Evolutionary conservation across 1,140 invertebrate species (phyloP), one percentile per base, ranked within the genome.

Genomic region (Drosophila tropicalis): DNA sequence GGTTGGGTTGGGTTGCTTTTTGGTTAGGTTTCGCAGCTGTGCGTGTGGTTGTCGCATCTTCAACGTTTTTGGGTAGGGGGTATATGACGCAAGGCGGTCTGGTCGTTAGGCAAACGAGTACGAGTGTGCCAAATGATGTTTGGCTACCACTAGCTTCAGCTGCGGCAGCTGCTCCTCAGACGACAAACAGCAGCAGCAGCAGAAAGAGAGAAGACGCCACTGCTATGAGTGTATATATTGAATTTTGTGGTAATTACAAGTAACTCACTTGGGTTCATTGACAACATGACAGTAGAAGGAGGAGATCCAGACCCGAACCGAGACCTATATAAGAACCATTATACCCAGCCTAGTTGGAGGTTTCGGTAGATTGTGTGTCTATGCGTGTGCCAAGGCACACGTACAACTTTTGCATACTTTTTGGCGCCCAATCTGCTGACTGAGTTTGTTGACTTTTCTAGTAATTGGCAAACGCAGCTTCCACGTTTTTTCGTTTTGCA

Each of bases 211-310:
- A 10, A 17, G 40, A 22, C 36, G 61, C 72, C 72, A 57, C 67
- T 74, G 67, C 82, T 76, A 32, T 25, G 79, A 57, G 66, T 79
- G 63, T 79, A 68, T 80, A 79, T 87, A 86, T 86, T 87, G 83
- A 86, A 86, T 86, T 86, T 80, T 86, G 83, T 86, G 83, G 83
- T 86, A 86, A 86, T 86, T 86, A 86, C 83, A 89, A 86, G 83
- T 87, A 86, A 86, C 83, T 89, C 70, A 87, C 79, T 86, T 70
- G 72, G 77, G 79, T 70, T 77, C 83, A 79, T 74, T 77, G 72
- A 71, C 79, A 72, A 67, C 58, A 60, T 65, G 60, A 39, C 57
- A n/a, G 62, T 55, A 54, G 29, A 15, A 32, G 22, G 54, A 39
- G 61, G 47, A 56, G 10, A 51, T 10, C 17, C n/a, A 19, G 15